Evolutionary conservation across 2,888 invertebrate genomes (phyloP).

Genomic region (Sturmia bella): DNA sequence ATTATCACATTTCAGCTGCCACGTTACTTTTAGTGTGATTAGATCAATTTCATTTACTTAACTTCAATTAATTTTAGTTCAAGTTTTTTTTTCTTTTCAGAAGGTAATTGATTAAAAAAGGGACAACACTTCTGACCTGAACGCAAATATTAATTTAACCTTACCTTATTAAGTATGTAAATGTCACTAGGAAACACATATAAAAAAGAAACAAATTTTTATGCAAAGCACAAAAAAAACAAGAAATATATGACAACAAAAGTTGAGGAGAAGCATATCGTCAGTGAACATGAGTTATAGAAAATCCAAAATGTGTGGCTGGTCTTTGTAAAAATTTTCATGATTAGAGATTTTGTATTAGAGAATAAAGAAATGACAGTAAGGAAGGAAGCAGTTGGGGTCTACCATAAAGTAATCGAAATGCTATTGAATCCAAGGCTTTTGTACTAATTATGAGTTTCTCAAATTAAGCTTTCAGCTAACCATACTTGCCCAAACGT

Average conservation of each 20-base stretch:
- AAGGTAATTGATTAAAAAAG: slow-evolving; percentile 42
- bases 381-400: too few relatives aligned
- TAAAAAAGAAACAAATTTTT: background rate
- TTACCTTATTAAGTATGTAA: background rate
- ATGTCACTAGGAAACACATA: background rate
- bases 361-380: too few relatives aligned
- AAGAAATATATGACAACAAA: too few relatives aligned
- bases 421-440: too few relatives aligned
- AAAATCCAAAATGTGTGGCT: too few relatives aligned
- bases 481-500: background rate
- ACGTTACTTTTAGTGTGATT: slow-evolving; percentile 16
- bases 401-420: too few relatives aligned
- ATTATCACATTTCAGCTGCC: background rate
- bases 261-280: too few relatives aligned
- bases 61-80: slow-evolving; percentile 26
- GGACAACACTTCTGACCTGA: background rate
- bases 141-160: slow-evolving; percentile 23
- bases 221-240: background rate
- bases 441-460: too few relatives aligned
- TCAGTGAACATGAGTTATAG: too few relatives aligned
- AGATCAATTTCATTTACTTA: slow-evolving; percentile 34
- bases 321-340: too few relatives aligned
- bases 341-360: too few relatives aligned
- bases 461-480: too few relatives aligned
- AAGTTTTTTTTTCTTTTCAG: slow-evolving; percentile 19